A percentile compares a stretch with the other conserved stretches of the same genome.
Evolutionary conservation across 1,140 invertebrate genomes (phyloP).

Genomic region (Pinna nobilis): DNA sequence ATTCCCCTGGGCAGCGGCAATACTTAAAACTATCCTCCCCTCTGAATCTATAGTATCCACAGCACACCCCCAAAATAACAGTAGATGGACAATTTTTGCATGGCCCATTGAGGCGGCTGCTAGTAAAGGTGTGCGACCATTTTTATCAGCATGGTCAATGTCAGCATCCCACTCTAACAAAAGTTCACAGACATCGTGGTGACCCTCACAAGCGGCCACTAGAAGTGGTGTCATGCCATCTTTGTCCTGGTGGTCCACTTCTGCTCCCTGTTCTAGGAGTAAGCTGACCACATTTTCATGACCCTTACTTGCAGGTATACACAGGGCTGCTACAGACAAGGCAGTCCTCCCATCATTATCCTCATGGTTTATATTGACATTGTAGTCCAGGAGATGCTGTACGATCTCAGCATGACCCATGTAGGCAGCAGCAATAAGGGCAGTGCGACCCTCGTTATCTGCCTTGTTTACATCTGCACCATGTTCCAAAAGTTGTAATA

Average conservation of each 20-base stretch:
- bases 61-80: constrained; percentile 92
- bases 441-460: constrained; percentile 89
- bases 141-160: constrained; percentile 88
- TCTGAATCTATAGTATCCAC: constrained; percentile 93
- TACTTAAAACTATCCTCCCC: constrained; percentile 87
- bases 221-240: constrained; percentile 96
- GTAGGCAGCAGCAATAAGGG: constrained; percentile 78
- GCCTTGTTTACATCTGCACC: constrained; percentile 85
- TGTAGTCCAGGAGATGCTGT: constrained; percentile 67
- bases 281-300: constrained; percentile 71
- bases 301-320: constrained; percentile 84
- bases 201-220: constrained; percentile 82
- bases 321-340: constrained; percentile 80
- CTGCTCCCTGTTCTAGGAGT: constrained; percentile 83
- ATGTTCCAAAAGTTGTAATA: constrained; percentile 87
- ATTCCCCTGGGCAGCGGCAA: constrained; percentile 90
- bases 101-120: constrained; percentile 92
- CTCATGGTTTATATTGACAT: constrained; percentile 71
- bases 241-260: constrained; percentile 90
- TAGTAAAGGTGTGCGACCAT: constrained; percentile 84
- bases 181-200: constrained; percentile 86
- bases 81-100: constrained; percentile 84
- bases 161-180: constrained; percentile 90
- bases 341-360: constrained; percentile 76
- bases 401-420: constrained; percentile 78